A percentile compares a stretch with the other conserved stretches of the same genome.
Conservation (phyloP, 2,113 vertebrate species). For the Tricholaema leucomelas region DNA sequence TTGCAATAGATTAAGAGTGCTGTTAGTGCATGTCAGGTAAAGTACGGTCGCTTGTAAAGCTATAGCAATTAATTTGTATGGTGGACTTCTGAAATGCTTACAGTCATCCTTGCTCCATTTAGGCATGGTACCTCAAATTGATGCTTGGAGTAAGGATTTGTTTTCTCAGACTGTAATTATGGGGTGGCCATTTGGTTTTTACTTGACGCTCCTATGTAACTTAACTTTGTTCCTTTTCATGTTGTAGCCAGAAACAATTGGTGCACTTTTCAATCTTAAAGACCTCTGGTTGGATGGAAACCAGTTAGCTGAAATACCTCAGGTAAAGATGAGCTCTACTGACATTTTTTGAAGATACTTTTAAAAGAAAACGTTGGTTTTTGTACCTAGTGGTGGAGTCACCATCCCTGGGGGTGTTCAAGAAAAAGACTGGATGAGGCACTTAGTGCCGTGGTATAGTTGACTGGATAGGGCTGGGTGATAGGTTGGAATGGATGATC, state of each 20-base stretch:
- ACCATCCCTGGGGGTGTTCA: too few relatives aligned
- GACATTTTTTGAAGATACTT: neutral
- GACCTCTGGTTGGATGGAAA: constrained; percentile 99
- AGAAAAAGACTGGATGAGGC: too few relatives aligned
- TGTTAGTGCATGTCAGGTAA: neutral
- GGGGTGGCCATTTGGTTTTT: neutral
- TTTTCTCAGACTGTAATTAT: neutral
- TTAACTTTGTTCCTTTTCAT: constrained; percentile 15
- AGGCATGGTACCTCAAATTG: neutral
- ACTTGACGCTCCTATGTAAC: neutral
- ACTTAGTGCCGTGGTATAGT: too few relatives aligned
- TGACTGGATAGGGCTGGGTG: too few relatives aligned
- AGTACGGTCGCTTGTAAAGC: neutral
- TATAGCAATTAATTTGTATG: neutral
- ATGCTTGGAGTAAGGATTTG: neutral
- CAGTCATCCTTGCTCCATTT: neutral
- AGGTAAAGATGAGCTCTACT: constrained; percentile 74
- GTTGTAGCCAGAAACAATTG: constrained; percentile 92
- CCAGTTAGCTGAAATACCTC: constrained; percentile 91
- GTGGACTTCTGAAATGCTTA: neutral
- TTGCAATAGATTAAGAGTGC: neutral
- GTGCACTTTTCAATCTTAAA: constrained; percentile 92
- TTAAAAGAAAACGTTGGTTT: neutral
- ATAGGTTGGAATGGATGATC: too few relatives aligned
- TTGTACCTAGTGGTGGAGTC: too few relatives aligned